Percentiles rank a stretch among this genome's conserved stretches.
These are phyloP conservation scores for Ochlodes sylvanus DNA, from an alignment of 2,888 invertebrate genomes.

Conservation along the genomic window DNA sequence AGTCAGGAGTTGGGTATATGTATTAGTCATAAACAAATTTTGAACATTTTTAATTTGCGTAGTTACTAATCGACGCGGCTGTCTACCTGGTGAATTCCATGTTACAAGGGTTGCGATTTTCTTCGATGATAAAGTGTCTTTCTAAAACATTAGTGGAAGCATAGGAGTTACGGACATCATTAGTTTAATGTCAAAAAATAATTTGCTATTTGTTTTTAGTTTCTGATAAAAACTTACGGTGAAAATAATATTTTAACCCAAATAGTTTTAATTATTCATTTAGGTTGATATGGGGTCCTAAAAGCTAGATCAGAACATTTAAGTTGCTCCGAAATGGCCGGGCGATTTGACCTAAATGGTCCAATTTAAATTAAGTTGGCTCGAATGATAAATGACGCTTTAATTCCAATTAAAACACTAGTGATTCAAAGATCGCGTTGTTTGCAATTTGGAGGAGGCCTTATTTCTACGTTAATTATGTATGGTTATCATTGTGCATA, in stretches of 20 bases:
- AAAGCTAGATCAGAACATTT: constrained; percentile 12
- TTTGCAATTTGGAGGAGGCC: neutral
- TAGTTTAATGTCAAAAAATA: too few species aligned
- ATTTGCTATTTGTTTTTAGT: neutral
- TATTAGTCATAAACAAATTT: too few species aligned
- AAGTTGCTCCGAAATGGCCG: constrained; percentile 6
- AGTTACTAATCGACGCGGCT: too few species aligned
- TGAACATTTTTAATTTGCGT: too few species aligned
- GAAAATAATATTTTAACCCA: too few species aligned
- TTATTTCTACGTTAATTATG: neutral
- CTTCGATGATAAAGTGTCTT: too few species aligned
- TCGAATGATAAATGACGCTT: constrained; percentile 17
- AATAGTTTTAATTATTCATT: neutral
- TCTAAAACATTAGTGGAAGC: too few species aligned
- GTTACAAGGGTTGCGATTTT: too few species aligned
- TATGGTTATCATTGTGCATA: too few species aligned
- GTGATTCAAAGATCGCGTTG: neutral
- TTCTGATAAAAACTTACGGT: neutral
- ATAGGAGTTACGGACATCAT: too few species aligned
- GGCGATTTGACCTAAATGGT: constrained; percentile 16
- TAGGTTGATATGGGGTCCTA: neutral
- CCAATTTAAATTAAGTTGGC: constrained; percentile 10
- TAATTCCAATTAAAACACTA: constrained; percentile 22
- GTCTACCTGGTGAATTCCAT: too few species aligned
- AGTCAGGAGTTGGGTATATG: too few species aligned